Percentiles rank a stretch among this genome's conserved stretches.
phyloP scores from a whole-genome alignment of 2,888 invertebrate species.

The Odontothrips loti region DNA sequence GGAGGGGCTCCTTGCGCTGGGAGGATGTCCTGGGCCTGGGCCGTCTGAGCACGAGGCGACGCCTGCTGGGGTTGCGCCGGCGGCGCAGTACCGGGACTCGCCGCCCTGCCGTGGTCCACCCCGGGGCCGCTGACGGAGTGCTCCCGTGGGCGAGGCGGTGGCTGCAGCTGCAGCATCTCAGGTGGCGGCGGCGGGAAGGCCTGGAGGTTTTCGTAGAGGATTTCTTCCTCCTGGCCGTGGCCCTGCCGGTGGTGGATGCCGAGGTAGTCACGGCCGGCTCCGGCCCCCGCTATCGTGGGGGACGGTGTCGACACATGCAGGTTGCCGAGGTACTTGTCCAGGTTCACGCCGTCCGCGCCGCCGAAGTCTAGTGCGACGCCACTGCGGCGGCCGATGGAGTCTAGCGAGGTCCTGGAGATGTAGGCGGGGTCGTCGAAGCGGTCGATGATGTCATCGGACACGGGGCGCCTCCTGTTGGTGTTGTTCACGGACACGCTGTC shows the following conservation, averaged over 20 bases:
- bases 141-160: neutral
- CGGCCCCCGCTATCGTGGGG: neutral
- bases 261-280: neutral
- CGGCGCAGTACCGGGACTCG: no score
- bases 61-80: neutral
- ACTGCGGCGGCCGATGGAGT: conserved; percentile 41
- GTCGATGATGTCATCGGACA: conserved; percentile 61
- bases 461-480: conserved; percentile 46
- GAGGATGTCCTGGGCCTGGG: neutral
- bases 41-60: neutral
- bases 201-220: conserved; percentile 40
- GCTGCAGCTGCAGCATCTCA: neutral
- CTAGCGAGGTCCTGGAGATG: conserved; percentile 38
- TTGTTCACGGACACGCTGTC: neutral
- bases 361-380: conserved; percentile 40
- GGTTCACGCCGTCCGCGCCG: conserved; percentile 53
- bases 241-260: neutral
- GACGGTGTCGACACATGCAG: conserved; percentile 46
- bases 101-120: neutral
- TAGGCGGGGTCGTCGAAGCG: conserved; percentile 65
- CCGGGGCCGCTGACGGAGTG: neutral
- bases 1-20: neutral
- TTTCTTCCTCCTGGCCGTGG: conserved; percentile 35
- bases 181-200: conserved; percentile 38
- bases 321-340: conserved; percentile 65